phyloP scores from a whole-genome alignment of 2,888 invertebrate genomes.

The Apamea crenata region DNA sequence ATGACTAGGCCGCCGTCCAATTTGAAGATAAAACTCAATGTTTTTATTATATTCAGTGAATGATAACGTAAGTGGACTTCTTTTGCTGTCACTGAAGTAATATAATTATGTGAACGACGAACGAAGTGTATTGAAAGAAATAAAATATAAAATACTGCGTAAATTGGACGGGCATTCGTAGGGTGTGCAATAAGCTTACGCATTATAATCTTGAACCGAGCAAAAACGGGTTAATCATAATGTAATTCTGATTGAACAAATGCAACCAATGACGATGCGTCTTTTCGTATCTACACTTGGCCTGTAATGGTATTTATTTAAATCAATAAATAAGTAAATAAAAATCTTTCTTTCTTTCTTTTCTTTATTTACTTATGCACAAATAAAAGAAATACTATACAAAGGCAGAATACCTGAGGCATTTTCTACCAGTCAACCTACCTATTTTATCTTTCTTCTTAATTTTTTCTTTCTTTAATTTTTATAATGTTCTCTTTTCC shows the following conservation, averaged over 20 bases:
- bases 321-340: neutral
- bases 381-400: too few relatives aligned
- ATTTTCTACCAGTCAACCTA: too few relatives aligned
- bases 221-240: slow-evolving; percentile 46
- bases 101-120: slow-evolving; percentile 46
- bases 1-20: slow-evolving; percentile 1
- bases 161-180: slow-evolving; percentile 49
- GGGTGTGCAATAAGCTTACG: slow-evolving; percentile 34
- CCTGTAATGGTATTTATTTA: neutral
- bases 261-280: neutral
- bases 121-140: slow-evolving; percentile 39
- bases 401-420: too few relatives aligned
- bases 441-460: too few relatives aligned
- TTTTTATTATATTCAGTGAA: slow-evolving; percentile 36
- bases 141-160: slow-evolving; percentile 42
- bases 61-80: slow-evolving; percentile 44
- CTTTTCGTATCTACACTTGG: neutral
- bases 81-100: slow-evolving; percentile 52
- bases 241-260: slow-evolving; percentile 43
- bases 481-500: neutral
- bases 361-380: too few relatives aligned
- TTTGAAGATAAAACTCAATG: slow-evolving; percentile 8
- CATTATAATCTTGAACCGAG: slow-evolving; percentile 25
- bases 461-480: neutral
- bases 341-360: neutral